Evolutionary conservation across 2,113 vertebrate species (phyloP), one percentile per base, ranked within the genome.

Genomic region (Platycercus adscitus): DNA sequence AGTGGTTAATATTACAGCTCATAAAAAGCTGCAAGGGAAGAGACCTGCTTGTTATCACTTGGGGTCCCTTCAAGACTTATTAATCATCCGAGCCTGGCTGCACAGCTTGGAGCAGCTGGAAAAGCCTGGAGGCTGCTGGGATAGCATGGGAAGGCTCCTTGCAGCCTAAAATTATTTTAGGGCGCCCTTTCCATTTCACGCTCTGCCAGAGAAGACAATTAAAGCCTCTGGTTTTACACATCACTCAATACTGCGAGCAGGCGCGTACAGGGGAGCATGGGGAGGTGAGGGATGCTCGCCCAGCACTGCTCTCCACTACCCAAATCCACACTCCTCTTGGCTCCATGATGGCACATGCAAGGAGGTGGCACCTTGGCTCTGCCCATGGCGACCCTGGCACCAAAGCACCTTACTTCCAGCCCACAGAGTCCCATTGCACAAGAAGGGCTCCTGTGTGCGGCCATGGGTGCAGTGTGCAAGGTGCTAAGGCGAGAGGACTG

Each of bases 11-110:
- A 68, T 43, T n/a, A 68, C 77, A 94, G 93, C 69, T 83, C 5
- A 1, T 63, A 47, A 56, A 55, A 89, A 18, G 39, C 80, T 82
- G 61, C 1, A 3, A 88, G 85, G 68, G 89, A 95, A 90, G 55
- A 93, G 72, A 91, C 28, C 66, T 76, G 86, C 77, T 96, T 3
- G 1, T 95, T 96, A 93, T 77, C 93, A 88, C 87, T 41, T 13
- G 55, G 13, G 13, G 50, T 91, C 89, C 91, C 86, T 91, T 81
- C 89, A 93, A 95, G 86, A 72, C 81, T 92, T 95, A 86, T 96
- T 96, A 95, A 95, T 96, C 88, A 94, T 78, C 91, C 55, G 15
- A 55, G 90, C 80, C 77, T 91, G 88, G 75, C 88, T 71, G 83
- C 17, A 3, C 85, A 82, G 86, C 82, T 91, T n/a, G 0, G 29